Evolutionary conservation across 2,113 vertebrate species (phyloP), one percentile per base, ranked within the genome.

Genomic region (Lagenorhynchus albirostris): DNA sequence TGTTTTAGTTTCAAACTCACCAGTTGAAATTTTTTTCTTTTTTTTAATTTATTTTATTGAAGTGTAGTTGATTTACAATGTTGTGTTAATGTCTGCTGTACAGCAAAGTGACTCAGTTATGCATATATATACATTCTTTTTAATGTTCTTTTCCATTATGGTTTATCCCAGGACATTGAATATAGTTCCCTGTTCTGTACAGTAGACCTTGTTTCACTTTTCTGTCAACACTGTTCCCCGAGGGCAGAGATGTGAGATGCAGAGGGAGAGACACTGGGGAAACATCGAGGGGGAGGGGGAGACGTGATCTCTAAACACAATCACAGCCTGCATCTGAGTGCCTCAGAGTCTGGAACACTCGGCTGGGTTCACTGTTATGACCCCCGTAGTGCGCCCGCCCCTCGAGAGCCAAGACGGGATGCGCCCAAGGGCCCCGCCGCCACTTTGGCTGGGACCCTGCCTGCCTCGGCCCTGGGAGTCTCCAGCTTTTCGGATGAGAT

Each of bases 401-500:
- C 3, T 2, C 4, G 29, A 63, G 55, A 62, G 36, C 15, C 8
- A 38, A 53, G 23, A 38, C 36, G 20, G 41, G 74, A 29, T 8
- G 13, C 13, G 1, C 53, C 23, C 47, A 14, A 14, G 29, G 23
- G 62, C 10, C 67, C 8, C 9, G 26, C 63, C 0, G 0, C 21
- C n/a, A 15, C 41, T 70, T 25, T 13, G 26, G n/a, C 83, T 13
- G 31, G 29, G 36, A 18, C 13, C 23, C 47, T 0, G 2, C 20
- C 90, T 0, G 6, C 60, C 31, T 47, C 1, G 33, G 47, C 44
- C 18, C 44, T 6, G 36, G 11, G 29, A 82, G 60, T 5, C 0
- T 29, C 53, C 33, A 67, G 71, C 23, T 41, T 79, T 58, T 50
- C 71, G 33, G 62, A 60, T 94, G 95, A 96, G 38, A 50, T 94